phyloP scores from a whole-genome alignment of 2,113 vertebrate species.

The Mustela lutreola region DNA sequence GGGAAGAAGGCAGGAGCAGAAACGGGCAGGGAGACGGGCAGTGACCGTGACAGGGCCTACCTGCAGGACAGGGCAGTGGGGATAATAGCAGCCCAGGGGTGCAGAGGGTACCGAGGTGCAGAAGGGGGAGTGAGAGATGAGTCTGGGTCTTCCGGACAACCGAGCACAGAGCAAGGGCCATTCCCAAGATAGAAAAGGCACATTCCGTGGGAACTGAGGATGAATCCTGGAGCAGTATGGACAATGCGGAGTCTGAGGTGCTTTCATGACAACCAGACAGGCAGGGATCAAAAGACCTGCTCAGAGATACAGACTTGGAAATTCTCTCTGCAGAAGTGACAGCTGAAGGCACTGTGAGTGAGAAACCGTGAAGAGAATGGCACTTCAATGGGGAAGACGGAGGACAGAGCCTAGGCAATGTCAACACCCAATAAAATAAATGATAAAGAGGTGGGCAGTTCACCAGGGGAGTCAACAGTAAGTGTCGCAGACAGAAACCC shows the following conservation, averaged over 20 bases:
- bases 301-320: not conserved
- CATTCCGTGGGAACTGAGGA: accelerated
- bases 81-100: accelerated
- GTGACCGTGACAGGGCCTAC: not conserved
- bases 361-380: not conserved
- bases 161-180: not conserved
- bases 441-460: not conserved
- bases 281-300: not conserved
- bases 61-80: accelerated
- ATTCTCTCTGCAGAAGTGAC: not conserved
- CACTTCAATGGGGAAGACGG: not conserved
- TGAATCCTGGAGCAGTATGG: accelerated
- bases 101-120: not conserved
- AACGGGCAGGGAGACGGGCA: accelerated
- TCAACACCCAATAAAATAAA: not conserved
- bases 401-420: not conserved
- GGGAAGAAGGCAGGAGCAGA: not conserved
- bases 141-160: not conserved
- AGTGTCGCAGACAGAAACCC: not conserved
- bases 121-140: not conserved
- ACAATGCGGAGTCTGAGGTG: not conserved
- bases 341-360: not conserved
- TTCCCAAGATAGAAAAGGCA: not conserved
- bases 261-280: not conserved
- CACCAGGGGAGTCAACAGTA: not conserved